Percentiles rank a stretch among this genome's conserved stretches.
Evolutionary conservation across 2,797 vertebrate genomes (phyloP).

Genomic region (Danio tinwini): DNA sequence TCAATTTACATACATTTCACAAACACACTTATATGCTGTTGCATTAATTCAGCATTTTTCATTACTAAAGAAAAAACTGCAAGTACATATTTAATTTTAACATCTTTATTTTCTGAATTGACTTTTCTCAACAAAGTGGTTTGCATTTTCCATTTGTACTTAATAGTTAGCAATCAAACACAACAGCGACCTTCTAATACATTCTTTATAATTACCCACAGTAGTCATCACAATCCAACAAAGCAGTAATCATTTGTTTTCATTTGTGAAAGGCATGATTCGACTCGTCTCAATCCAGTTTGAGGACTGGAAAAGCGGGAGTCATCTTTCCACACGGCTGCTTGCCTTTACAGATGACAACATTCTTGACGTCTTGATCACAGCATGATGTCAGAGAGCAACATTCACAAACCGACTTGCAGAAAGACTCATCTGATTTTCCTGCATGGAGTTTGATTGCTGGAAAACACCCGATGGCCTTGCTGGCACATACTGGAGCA

Average conservation of each 20-base stretch:
- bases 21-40: too few species aligned
- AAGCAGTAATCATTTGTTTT: neutral
- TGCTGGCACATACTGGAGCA: neutral
- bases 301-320: neutral
- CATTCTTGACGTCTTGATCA: constrained; percentile 3
- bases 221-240: neutral
- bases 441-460: neutral
- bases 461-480: neutral
- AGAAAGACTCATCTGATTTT: neutral
- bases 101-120: neutral
- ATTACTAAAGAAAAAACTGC: neutral
- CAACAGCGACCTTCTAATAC: neutral
- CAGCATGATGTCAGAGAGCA: neutral
- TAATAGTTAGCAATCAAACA: neutral
- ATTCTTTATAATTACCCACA: neutral
- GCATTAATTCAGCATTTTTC: too few species aligned
- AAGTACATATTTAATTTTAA: neutral
- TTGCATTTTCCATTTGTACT: neutral
- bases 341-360: neutral
- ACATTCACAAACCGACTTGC: neutral
- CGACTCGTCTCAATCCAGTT: neutral
- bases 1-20: too few species aligned
- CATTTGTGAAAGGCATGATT: neutral
- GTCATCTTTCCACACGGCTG: neutral
- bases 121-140: neutral